These are phyloP conservation scores for Latrodectus hesperus DNA, from an alignment of 2,888 invertebrate species.

Conservation along the genomic window DNA sequence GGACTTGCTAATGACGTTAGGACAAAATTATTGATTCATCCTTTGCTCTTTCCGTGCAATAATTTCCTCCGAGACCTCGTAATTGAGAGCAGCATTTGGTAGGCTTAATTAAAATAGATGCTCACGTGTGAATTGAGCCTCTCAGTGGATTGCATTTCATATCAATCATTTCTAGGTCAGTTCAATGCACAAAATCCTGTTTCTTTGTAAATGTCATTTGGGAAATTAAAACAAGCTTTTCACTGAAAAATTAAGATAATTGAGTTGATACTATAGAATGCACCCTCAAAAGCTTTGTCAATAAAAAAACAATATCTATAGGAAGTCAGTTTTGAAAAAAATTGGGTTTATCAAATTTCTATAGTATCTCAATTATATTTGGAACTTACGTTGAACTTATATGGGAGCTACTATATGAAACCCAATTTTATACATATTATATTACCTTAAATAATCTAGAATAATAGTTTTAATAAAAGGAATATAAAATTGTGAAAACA, in stretches of 20 bases:
- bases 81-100: constrained; percentile 43
- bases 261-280: too few relatives aligned
- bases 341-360: too few relatives aligned
- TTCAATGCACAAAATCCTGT: neutral
- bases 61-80: constrained; percentile 63
- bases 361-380: too few relatives aligned
- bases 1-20: constrained; percentile 61
- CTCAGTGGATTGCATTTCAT: neutral
- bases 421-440: too few relatives aligned
- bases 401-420: too few relatives aligned
- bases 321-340: too few relatives aligned
- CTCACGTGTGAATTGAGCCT: constrained; percentile 44
- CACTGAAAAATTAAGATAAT: neutral
- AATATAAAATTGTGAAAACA: too few relatives aligned
- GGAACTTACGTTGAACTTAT: too few relatives aligned
- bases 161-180: neutral
- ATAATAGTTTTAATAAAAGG: too few relatives aligned
- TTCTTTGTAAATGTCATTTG: neutral
- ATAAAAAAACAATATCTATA: too few relatives aligned
- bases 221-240: neutral
- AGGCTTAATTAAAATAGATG: constrained; percentile 63
- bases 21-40: constrained; percentile 67
- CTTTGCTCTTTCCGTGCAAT: constrained; percentile 47
- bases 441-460: too few relatives aligned
- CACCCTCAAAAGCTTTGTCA: too few relatives aligned